These are phyloP conservation scores for Brotogeris chrysoptera DNA, from an alignment of 2,797 vertebrate species.

Conservation along the genomic window DNA sequence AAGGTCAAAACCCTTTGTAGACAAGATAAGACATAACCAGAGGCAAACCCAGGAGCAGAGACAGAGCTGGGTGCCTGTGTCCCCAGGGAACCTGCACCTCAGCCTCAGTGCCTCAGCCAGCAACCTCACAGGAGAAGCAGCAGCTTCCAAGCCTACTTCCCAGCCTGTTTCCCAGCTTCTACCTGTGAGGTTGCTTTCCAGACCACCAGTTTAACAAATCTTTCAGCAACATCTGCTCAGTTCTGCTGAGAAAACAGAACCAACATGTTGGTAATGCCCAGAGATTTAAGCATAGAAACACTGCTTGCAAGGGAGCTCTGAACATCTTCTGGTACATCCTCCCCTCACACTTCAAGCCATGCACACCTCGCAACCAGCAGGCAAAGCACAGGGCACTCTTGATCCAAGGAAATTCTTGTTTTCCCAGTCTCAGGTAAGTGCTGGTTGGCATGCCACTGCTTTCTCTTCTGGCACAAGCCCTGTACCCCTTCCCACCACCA, in stretches of 20 bases:
- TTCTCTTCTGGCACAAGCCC: not conserved
- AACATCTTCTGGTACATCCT: not conserved
- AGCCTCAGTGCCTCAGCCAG: not conserved
- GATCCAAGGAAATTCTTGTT: not conserved
- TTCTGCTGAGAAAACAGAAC: not conserved
- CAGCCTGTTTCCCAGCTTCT: not conserved
- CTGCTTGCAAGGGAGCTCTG: not conserved
- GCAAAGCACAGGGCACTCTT: not conserved
- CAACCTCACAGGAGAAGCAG: not conserved
- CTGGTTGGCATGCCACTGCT: not conserved
- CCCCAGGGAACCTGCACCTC: not conserved
- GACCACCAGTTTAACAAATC: not conserved
- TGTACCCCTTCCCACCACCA: not conserved
- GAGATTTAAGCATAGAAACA: not conserved
- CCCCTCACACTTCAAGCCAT: not conserved
- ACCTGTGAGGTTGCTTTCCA: not conserved
- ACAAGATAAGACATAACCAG: not conserved
- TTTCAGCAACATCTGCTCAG: accelerated
- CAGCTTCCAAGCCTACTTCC: not conserved
- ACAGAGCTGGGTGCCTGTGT: not conserved
- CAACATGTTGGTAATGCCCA: not conserved
- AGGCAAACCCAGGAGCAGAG: not conserved
- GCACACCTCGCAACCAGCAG: not conserved
- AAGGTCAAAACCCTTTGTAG: not conserved
- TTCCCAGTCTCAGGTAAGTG: not conserved